A percentile compares a stretch with the other conserved stretches of the same genome.
phyloP scores from a whole-genome alignment of 2,888 invertebrate species.

The Byasa hedistus region DNA sequence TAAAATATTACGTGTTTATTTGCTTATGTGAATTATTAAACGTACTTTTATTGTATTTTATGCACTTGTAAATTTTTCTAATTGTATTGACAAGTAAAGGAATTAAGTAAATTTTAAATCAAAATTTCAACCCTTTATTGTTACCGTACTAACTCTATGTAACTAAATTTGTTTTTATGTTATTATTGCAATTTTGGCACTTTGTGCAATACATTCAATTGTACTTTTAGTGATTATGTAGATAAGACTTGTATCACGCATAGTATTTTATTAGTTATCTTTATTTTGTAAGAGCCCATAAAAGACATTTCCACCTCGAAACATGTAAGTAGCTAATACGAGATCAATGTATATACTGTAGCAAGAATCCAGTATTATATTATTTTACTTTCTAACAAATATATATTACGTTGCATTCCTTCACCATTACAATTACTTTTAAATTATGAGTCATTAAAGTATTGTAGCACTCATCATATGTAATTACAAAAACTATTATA shows the following conservation, averaged over 20 bases:
- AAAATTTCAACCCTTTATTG: slow-evolving; percentile 5
- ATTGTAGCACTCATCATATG: slow-evolving; percentile 1
- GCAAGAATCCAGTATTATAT: slow-evolving; percentile 32
- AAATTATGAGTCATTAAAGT: slow-evolving; percentile 2
- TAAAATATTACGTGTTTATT: slow-evolving; percentile 14
- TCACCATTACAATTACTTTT: slow-evolving; percentile 1
- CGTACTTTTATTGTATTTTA: neutral
- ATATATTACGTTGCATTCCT: slow-evolving; percentile 23
- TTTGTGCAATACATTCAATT: neutral
- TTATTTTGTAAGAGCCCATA: slow-evolving; percentile 20
- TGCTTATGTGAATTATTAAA: slow-evolving; percentile 13
- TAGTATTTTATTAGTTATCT: neutral
- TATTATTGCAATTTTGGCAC: too few species aligned
- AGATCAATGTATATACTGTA: slow-evolving; percentile 19
- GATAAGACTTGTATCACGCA: neutral
- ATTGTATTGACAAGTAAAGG: neutral
- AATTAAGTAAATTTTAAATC: neutral
- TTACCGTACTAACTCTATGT: neutral
- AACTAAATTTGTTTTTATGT: too few species aligned
- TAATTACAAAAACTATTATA: neutral
- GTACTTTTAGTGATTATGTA: neutral
- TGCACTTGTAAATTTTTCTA: slow-evolving; percentile 3
- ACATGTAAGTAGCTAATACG: slow-evolving; percentile 16
- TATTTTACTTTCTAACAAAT: slow-evolving; percentile 1
- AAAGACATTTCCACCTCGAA: slow-evolving; percentile 28